Conservation (phyloP, 2,113 vertebrate genomes). For the Apodemus speciosus region DNA sequence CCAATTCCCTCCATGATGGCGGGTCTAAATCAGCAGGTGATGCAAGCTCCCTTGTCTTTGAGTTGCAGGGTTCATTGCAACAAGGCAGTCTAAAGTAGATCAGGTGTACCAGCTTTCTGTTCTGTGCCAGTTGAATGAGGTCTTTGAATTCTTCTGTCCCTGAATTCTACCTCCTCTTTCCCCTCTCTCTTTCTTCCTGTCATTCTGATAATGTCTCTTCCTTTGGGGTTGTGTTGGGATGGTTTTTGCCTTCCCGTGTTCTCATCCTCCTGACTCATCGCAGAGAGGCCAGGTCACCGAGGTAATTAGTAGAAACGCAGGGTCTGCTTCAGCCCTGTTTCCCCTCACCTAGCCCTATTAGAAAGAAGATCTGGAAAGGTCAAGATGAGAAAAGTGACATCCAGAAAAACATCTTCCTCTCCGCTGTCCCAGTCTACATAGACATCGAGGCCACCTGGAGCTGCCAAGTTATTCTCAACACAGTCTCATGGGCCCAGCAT, state of each 20-base stretch:
- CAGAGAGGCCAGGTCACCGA: conserved; percentile 45
- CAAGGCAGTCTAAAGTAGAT: background rate
- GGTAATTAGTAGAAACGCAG: conserved; percentile 48
- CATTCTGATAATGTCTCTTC: conserved; percentile 69
- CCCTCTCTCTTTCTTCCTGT: conserved; percentile 77
- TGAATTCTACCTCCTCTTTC: conserved; percentile 73
- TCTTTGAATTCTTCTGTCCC: conserved; percentile 33
- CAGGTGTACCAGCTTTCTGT: background rate
- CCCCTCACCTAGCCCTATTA: background rate
- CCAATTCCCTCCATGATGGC: background rate
- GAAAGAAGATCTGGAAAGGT: background rate
- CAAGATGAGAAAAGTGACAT: background rate
- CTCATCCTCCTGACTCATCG: conserved; percentile 73
- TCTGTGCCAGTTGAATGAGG: conserved; percentile 38
- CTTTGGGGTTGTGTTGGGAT: conserved; percentile 69
- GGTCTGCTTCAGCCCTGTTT: conserved; percentile 42
- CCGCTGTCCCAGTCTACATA: background rate
- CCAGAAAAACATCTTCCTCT: background rate
- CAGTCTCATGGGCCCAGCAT: background rate
- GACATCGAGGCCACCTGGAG: background rate
- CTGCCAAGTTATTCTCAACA: background rate
- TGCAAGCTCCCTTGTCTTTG: rapidly evolving
- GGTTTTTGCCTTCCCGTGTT: conserved; percentile 67
- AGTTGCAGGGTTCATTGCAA: background rate
- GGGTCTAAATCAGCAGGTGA: background rate